Evolutionary conservation across 2,888 invertebrate genomes (phyloP), one percentile per base, ranked within the genome.

Genomic region (Limnephilus rhombicus): DNA sequence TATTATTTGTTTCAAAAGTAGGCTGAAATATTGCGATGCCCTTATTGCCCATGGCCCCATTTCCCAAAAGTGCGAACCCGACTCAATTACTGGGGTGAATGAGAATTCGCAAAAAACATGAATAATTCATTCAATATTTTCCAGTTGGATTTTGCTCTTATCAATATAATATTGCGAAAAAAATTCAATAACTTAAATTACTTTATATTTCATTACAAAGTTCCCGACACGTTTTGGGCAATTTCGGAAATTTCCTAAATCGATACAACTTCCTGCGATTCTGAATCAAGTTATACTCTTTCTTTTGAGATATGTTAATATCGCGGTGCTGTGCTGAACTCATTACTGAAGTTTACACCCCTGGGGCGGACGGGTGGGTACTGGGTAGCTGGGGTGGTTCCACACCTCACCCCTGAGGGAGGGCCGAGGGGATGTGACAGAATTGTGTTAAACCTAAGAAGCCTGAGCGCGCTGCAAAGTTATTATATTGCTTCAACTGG

Each of bases 131-230:
- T 13, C 31, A 18, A 34, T 34, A 34, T 82, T 31, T 34, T 82
- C 82, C 82, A 82, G 82, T 24, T 68, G 37, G 24, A 86, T 18
- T 45, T 86, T 86, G 45, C 45, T 86, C 86, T 45, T 86, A 86
- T 85, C 37, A 85, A 85, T 85, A 85, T 85, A 86, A 86, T 45
- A 86, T 86, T 86, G 12, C 45, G 29, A 37, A 83, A 83, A 86
- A 86, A 45, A 86, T 86, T 86, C 86, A 86, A 86, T 86, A 86
- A 86, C 41, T 86, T 86, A 86, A 86, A 49, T 86, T 86, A 49
- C 86, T 86, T 86, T 45, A 41, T 86, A 86, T 86, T 86, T 45
- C 86, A 86, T 86, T 86, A 86, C 45, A 86, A 86, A 37, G 29
- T 86, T 86, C 41, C 41, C 86, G 18, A 45, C 29, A 45, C 45